A percentile compares a stretch with the other conserved stretches of the same genome.
phyloP scores from a whole-genome alignment of 2,797 vertebrate species.

The Phoebastria nigripes region DNA sequence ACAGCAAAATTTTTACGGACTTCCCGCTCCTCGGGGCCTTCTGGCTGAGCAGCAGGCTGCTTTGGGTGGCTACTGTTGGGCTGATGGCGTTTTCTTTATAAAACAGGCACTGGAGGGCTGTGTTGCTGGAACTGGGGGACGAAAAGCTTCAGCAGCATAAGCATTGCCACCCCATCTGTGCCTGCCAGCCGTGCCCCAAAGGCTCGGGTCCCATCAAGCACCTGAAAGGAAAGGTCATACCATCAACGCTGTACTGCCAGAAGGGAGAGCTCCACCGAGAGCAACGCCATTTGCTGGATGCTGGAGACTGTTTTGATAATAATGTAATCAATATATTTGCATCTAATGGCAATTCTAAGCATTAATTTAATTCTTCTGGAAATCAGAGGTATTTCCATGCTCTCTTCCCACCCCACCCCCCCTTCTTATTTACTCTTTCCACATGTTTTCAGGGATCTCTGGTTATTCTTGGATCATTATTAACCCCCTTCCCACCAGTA shows the following conservation, averaged over 20 bases:
- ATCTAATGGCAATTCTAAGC: background rate
- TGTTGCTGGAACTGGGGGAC: background rate
- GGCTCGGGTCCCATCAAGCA: background rate
- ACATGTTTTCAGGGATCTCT: background rate
- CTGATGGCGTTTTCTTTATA: background rate
- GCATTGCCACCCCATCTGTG: fast-evolving
- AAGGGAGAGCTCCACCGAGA: background rate
- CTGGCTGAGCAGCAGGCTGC: background rate
- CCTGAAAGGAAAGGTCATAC: background rate
- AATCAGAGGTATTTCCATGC: background rate
- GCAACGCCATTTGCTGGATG: fast-evolving
- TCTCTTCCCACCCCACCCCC: background rate
- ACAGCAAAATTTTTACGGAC: background rate
- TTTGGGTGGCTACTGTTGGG: background rate
- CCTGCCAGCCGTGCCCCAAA: background rate
- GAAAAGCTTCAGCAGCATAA: background rate
- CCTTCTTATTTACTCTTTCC: background rate
- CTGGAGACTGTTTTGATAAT: background rate
- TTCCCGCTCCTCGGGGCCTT: background rate
- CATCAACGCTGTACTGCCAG: fast-evolving
- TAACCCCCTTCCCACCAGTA: background rate
- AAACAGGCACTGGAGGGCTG: background rate
- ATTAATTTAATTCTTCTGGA: background rate
- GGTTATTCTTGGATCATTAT: background rate
- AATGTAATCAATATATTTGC: background rate